Base-by-base conservation (phyloP, 2,888 invertebrate species). In the Hemicrepidius hirtus region DNA sequence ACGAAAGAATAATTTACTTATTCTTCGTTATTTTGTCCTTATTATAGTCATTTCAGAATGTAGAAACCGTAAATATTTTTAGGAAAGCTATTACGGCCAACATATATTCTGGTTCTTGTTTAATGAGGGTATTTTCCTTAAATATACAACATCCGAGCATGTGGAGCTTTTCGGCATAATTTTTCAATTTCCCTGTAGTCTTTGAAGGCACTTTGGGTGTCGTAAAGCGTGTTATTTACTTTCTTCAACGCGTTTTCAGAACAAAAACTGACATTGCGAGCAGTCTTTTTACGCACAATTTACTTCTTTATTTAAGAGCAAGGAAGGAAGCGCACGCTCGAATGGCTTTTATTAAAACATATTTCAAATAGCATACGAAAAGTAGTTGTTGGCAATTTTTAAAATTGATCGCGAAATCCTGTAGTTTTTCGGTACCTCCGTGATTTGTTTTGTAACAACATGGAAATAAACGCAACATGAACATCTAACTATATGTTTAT, bases 341-440 rank as follows among this genome's bases (percentile, higher is more conserved):
- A 63, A 63, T 28, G 28, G 63, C 16, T 63, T 63, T 46, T 63
- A 63, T 63, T 63, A 63, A 63, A 63, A 63, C 63, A 63, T 63
- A 49, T 63, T 63, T 63, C 63, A 63, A 63, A 63, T 49, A 16
- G 44, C 28, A 49, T 35, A 12, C 20, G 63, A 49, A 49, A 44
- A 63, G 44, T 32, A 63, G 46, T 49, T 63, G 63, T 35, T 49
- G 63, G 63, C 49, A 63, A 49, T 63, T 49, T 32, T n/a, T 46
- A 10, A 24, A 60, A 20, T 24, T 41, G 60, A 12, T 32, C 13
- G 13, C n/a, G 6, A n/a, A 13, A 32, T 35, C 9, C 7, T 28
- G 28, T 28, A 28, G 28, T 28, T 28, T 28, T 6, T 28, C 28
- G 28, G 6, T n/a, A n/a, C n/a, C n/a, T n/a, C n/a, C n/a, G n/a